A percentile compares a stretch with the other conserved stretches of the same genome.
phyloP scores from a whole-genome alignment of 92 coral and sea anemone species.

The Siderastrea siderea region DNA sequence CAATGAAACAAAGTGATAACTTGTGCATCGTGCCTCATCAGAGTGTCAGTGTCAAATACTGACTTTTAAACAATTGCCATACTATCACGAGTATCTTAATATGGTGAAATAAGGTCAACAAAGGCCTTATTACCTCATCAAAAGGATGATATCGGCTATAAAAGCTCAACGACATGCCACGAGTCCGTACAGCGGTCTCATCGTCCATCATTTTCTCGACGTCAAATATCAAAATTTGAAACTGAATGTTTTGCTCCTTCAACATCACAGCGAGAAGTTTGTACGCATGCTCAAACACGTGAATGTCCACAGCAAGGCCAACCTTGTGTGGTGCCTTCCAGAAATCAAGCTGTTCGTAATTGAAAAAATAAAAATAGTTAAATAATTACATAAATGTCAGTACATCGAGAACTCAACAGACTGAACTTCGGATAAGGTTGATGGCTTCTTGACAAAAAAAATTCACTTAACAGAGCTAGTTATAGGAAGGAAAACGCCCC shows the following conservation, averaged over 20 bases:
- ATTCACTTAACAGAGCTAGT: too few species aligned
- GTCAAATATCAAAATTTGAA: conserved; percentile 75
- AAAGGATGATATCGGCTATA: conserved; percentile 69
- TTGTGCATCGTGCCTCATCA: too few species aligned
- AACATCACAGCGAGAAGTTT: conserved; percentile 59
- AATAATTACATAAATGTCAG: not conserved
- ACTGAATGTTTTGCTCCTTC: conserved; percentile 58
- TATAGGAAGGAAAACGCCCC: too few species aligned
- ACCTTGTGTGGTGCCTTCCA: conserved; percentile 80
- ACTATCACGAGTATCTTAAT: too few species aligned
- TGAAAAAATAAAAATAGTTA: not conserved
- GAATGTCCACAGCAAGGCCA: conserved; percentile 82
- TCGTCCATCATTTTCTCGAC: conserved; percentile 71
- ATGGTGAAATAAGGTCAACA: not conserved
- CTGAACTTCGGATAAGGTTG: too few species aligned
- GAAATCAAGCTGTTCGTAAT: conserved; percentile 69
- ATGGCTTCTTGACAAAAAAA: too few species aligned
- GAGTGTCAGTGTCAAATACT: too few species aligned
- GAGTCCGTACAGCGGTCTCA: conserved; percentile 61
- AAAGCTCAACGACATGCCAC: conserved; percentile 44
- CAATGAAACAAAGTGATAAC: too few species aligned
- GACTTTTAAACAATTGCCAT: too few species aligned
- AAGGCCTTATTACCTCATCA: conserved; percentile 48
- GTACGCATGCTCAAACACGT: conserved; percentile 68
- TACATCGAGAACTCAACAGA: too few species aligned